phyloP scores from a whole-genome alignment of 2,113 vertebrate species.

The Boleophthalmus pectinirostris region DNA sequence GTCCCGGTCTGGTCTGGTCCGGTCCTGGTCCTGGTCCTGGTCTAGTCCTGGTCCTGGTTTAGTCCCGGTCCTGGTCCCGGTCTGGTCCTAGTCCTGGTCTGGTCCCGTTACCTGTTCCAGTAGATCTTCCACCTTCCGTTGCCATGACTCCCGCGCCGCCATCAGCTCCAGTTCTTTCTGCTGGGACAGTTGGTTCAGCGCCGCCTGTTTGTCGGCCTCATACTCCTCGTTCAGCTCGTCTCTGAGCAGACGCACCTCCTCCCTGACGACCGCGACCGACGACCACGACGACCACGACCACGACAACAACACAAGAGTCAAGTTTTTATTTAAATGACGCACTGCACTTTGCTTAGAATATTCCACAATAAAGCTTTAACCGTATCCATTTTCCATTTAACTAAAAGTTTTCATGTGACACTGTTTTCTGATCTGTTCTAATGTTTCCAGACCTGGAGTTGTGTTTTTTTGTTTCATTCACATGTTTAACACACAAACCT shows the following conservation, averaged over 20 bases:
- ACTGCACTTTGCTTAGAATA: not conserved
- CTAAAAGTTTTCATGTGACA: too few relatives aligned
- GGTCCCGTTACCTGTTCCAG: slow-evolving; percentile 86
- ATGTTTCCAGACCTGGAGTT: too few relatives aligned
- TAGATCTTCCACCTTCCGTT: slow-evolving; percentile 96
- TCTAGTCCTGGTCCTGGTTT: not conserved
- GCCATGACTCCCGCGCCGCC: slow-evolving; percentile 90
- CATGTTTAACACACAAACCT: too few relatives aligned
- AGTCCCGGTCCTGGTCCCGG: too few relatives aligned
- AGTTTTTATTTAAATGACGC: not conserved
- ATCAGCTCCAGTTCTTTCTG: slow-evolving; percentile 93
- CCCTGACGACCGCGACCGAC: too few relatives aligned
- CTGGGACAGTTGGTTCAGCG: slow-evolving; percentile 87
- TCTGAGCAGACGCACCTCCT: slow-evolving; percentile 87
- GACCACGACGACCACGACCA: too few relatives aligned
- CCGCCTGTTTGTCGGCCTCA: slow-evolving; percentile 89
- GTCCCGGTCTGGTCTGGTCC: not conserved
- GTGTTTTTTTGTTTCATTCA: too few relatives aligned
- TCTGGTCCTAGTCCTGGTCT: not conserved
- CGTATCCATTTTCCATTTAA: too few relatives aligned
- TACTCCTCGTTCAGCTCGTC: slow-evolving; percentile 91
- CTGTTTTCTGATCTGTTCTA: too few relatives aligned
- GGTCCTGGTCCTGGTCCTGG: not conserved
- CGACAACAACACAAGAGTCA: too few relatives aligned
- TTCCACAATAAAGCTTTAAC: too few relatives aligned